These are phyloP conservation scores for Exocentrus adspersus DNA, from an alignment of 2,888 invertebrate species.

Conservation along the genomic window DNA sequence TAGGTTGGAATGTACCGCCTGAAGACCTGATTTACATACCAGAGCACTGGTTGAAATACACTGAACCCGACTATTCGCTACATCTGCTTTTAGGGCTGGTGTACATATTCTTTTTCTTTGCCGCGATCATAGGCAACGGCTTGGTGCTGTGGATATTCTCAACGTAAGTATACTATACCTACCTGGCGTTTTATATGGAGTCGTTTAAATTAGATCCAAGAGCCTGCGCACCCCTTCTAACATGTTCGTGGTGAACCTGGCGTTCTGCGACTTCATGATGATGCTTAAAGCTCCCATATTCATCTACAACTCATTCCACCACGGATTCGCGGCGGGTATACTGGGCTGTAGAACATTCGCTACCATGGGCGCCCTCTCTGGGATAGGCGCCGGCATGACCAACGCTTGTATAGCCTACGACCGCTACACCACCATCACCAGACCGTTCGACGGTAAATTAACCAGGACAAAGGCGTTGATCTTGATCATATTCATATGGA, in stretches of 20 bases:
- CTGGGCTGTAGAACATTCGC: constrained; percentile 82
- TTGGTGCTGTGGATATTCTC: constrained; percentile 86
- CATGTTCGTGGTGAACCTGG: constrained; percentile 84
- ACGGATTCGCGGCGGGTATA: constrained; percentile 79
- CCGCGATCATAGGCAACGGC: constrained; percentile 80
- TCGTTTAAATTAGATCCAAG: constrained; percentile 79
- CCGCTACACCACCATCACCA: constrained; percentile 81
- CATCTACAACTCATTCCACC: constrained; percentile 84
- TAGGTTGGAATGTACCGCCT: constrained; percentile 82
- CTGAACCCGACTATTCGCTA: constrained; percentile 83
- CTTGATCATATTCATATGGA: constrained; percentile 78
- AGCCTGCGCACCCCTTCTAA: constrained; percentile 82
- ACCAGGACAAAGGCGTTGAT: constrained; percentile 82
- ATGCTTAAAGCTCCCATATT: constrained; percentile 88
- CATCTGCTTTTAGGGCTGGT: constrained; percentile 82
- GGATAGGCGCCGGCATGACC: constrained; percentile 82
- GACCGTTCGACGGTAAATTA: constrained; percentile 84
- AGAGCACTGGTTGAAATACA: constrained; percentile 83
- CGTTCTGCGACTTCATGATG: constrained; percentile 87
- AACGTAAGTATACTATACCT: constrained; percentile 76
- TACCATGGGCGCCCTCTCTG: constrained; percentile 79
- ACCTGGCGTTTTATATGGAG: no score
- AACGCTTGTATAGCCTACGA: constrained; percentile 90
- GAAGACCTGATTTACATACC: constrained; percentile 81
- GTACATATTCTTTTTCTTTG: constrained; percentile 78